phyloP scores from a whole-genome alignment of 2,888 invertebrate genomes.

The Hoplodrina ambigua region DNA sequence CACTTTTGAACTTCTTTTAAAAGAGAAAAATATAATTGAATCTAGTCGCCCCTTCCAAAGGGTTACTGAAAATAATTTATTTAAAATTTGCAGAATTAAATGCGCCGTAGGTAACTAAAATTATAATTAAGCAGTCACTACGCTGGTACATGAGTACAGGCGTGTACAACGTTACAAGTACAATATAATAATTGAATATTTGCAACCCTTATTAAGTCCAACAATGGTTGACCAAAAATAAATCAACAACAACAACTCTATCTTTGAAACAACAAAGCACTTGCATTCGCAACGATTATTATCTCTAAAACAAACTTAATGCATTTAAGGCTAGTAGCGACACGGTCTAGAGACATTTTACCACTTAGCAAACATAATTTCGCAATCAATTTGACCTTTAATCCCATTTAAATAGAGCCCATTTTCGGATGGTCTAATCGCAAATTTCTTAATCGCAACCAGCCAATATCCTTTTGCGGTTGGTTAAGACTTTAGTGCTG shows the following conservation, averaged over 20 bases:
- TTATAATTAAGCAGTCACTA: slow-evolving; percentile 45
- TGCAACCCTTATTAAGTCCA: slow-evolving; percentile 79
- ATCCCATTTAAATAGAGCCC: slow-evolving; percentile 65
- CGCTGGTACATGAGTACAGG: slow-evolving; percentile 31
- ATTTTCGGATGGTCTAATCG: slow-evolving; percentile 67
- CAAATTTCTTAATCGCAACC: slow-evolving; percentile 62
- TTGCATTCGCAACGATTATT: slow-evolving; percentile 89
- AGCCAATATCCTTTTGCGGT: slow-evolving; percentile 55
- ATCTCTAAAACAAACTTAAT: slow-evolving; percentile 90
- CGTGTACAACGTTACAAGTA: slow-evolving; percentile 49
- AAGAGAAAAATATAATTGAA: too few species aligned
- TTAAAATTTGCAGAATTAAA: slow-evolving; percentile 29
- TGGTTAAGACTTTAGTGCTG: slow-evolving; percentile 63
- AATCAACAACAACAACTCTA: slow-evolving; percentile 89
- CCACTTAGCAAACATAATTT: slow-evolving; percentile 73
- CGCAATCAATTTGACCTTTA: slow-evolving; percentile 67
- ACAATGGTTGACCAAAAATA: slow-evolving; percentile 87
- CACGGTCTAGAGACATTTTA: slow-evolving; percentile 88
- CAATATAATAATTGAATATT: slow-evolving; percentile 73
- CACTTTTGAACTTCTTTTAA: too few species aligned
- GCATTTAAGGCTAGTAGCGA: slow-evolving; percentile 90
- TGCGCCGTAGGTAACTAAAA: slow-evolving; percentile 14
- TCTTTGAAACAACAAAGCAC: slow-evolving; percentile 87
- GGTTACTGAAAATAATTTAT: slow-evolving; percentile 11
- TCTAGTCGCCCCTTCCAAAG: too few species aligned